phyloP scores from a whole-genome alignment of 2,888 invertebrate species.

The Oxystoma pomonae region DNA sequence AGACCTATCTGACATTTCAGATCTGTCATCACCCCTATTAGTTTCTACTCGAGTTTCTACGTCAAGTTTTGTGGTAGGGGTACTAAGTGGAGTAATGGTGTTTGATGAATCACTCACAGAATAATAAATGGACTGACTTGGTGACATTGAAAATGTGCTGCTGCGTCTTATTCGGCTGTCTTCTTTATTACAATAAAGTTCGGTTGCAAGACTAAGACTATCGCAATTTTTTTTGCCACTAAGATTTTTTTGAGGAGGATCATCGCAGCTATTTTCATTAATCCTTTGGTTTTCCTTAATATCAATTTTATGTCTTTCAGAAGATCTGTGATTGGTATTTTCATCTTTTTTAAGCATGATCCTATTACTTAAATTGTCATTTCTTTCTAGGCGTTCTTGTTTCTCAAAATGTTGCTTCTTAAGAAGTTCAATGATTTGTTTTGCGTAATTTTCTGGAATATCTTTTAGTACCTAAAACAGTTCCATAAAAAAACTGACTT shows the following conservation, averaged over 20 bases:
- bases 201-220: no score
- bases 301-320: no score
- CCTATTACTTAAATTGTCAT: conserved; percentile 11
- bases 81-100: conserved; percentile 18
- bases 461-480: conserved; percentile 33
- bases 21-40: no score
- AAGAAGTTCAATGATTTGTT: conserved; percentile 37
- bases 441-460: conserved; percentile 36
- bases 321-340: no score
- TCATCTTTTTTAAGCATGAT: not conserved
- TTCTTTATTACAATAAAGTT: no score
- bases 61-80: conserved; percentile 21
- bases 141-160: conserved; percentile 30
- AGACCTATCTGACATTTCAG: conserved; percentile 2
- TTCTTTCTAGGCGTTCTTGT: conserved; percentile 19
- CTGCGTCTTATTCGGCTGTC: conserved; percentile 14
- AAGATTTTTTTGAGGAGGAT: no score
- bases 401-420: conserved; percentile 34
- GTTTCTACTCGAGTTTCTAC: no score
- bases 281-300: no score
- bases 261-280: no score
- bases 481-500: no score
- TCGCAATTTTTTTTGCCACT: no score
- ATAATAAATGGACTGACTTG: conserved; percentile 34
- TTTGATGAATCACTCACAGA: conserved; percentile 23